phyloP scores from a whole-genome alignment of 2,113 vertebrate species.

The Oryctolagus cuniculus region DNA sequence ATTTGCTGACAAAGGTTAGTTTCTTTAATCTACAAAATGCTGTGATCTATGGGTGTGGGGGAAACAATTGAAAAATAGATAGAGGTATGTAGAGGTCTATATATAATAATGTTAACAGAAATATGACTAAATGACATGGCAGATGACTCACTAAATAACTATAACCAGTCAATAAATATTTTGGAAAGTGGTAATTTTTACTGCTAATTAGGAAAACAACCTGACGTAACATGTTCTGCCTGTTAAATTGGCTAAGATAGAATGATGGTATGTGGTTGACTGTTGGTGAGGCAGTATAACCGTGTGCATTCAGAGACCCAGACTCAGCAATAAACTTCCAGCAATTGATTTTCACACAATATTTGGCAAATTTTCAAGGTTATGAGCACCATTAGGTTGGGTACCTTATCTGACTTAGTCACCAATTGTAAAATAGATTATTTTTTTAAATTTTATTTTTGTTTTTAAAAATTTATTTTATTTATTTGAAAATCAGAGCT shows the following conservation, averaged over 20 bases:
- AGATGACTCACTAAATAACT: background rate
- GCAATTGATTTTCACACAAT: background rate
- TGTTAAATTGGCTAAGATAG: background rate
- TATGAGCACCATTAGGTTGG: background rate
- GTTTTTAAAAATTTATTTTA: too few relatives aligned
- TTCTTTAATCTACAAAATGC: slow-evolving; percentile 17
- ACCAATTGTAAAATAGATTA: too few relatives aligned
- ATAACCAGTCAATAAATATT: background rate
- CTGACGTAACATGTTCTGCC: background rate
- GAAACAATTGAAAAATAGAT: background rate
- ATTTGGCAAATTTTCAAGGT: background rate
- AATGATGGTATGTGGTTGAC: accelerated
- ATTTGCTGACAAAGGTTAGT: slow-evolving; percentile 36
- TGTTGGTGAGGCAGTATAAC: background rate
- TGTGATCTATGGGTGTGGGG: background rate
- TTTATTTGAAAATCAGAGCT: too few relatives aligned
- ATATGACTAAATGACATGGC: background rate
- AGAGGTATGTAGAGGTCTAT: background rate
- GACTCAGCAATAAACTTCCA: background rate
- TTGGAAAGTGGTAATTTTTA: background rate
- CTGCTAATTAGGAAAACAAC: background rate
- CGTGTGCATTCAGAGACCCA: accelerated
- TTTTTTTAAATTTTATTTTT: too few relatives aligned
- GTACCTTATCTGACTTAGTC: background rate
- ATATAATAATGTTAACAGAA: background rate